These are phyloP conservation scores for Chelmon rostratus DNA, from an alignment of 2,797 vertebrate genomes.

Conservation along the genomic window DNA sequence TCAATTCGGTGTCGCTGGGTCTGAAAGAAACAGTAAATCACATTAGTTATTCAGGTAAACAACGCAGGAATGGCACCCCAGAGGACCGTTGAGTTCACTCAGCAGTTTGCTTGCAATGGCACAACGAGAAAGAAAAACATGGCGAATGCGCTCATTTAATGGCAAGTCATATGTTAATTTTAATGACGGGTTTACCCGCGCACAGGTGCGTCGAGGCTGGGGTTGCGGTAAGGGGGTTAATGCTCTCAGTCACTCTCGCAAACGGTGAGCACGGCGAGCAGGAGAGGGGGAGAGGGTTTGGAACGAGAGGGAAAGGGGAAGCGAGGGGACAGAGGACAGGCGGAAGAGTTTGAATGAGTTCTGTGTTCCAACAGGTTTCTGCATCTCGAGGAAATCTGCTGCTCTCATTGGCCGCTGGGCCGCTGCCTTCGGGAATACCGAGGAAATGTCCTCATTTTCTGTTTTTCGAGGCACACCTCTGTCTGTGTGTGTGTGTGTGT, in stretches of 20 bases:
- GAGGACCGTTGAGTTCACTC: constrained; percentile 63
- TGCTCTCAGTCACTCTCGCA: constrained; percentile 21
- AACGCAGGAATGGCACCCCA: constrained; percentile 59
- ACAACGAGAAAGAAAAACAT: constrained; percentile 69
- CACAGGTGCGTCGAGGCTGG: constrained; percentile 67
- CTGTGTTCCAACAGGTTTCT: constrained; percentile 69
- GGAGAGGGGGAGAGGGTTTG: neutral
- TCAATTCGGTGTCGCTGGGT: constrained; percentile 64
- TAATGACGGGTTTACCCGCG: constrained; percentile 57
- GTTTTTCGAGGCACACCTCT: constrained; percentile 62
- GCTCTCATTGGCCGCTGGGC: constrained; percentile 52
- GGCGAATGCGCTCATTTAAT: constrained; percentile 54
- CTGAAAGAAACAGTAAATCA: constrained; percentile 73
- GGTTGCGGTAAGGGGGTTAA: constrained; percentile 50
- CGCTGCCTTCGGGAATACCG: constrained; percentile 50
- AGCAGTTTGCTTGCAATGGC: constrained; percentile 40
- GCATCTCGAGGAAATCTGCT: constrained; percentile 58
- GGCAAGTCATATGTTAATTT: constrained; percentile 66
- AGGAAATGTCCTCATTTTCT: constrained; percentile 79
- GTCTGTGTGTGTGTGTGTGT: constrained; percentile 8
- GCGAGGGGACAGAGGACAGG: constrained; percentile 47
- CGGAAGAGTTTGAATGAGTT: constrained; percentile 63
- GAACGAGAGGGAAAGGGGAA: constrained; percentile 12
- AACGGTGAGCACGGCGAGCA: constrained; percentile 13
- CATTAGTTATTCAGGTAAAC: constrained; percentile 71